phyloP scores from a whole-genome alignment of 1,140 invertebrate species.

The Trichonephila inaurata region DNA sequence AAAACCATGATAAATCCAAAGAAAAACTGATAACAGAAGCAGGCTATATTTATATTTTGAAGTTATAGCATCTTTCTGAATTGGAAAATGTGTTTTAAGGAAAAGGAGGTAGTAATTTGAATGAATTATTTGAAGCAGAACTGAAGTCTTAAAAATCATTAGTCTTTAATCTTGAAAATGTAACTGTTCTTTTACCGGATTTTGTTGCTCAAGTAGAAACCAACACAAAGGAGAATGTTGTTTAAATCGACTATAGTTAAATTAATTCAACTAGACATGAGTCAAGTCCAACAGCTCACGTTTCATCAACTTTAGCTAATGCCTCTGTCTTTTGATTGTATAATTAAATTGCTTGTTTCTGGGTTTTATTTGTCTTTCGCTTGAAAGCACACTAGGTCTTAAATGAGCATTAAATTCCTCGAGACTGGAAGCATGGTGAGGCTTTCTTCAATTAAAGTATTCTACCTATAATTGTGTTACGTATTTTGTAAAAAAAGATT shows the following conservation, averaged over 20 bases:
- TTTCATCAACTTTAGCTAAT: slow-evolving; percentile 34
- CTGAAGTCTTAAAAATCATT: neutral
- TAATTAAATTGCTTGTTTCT: neutral
- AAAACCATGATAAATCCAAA: no score
- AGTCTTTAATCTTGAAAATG: no score
- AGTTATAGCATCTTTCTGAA: no score
- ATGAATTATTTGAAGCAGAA: slow-evolving; percentile 19
- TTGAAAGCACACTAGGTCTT: neutral
- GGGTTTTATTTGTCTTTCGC: neutral
- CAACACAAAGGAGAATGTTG: neutral
- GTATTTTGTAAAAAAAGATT: neutral
- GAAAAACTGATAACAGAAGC: no score
- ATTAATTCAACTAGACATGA: neutral
- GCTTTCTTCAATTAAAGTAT: neutral
- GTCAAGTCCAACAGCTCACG: slow-evolving; percentile 11
- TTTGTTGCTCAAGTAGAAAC: neutral
- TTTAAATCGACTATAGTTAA: slow-evolving; percentile 7
- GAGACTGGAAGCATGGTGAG: neutral
- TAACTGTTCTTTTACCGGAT: neutral
- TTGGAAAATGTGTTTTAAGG: no score
- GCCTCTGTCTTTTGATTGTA: neutral
- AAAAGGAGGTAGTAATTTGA: neutral
- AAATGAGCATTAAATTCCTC: neutral
- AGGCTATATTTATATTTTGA: no score
- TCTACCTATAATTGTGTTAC: neutral